Evolutionary conservation across 2,888 invertebrate genomes (phyloP), one percentile per base, ranked within the genome.

Genomic region (Athalia rosae): DNA sequence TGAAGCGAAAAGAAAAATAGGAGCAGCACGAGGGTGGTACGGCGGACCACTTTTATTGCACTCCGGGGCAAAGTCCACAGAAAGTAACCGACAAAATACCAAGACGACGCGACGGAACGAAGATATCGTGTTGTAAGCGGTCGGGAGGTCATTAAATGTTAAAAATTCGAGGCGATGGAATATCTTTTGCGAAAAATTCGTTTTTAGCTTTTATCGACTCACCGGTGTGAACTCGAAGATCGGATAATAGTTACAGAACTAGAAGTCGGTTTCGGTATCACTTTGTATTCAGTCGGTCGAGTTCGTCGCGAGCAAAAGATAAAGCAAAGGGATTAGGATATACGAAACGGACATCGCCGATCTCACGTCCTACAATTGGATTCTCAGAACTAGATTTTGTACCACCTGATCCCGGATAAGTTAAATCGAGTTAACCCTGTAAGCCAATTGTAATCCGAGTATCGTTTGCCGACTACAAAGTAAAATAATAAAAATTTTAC

Each of bases 321-420:
- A 45, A 43, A 15, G 53, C 9, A 48, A 58, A 56, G 11, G 71
- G 71, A 71, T 71, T 71, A 71, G 45, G 71, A 71, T 8, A 67
- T 28, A 43, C 13, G 58, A 43, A 71, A 50, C 58, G 71, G 71
- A 71, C 71, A 71, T 43, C 58, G 56, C 9, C 43, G 43, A 58
- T 43, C 58, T 45, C 56, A n/a, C 58, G 13, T 56, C 13, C n/a
- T 5, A 45, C 28, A 58, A 56, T 58, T n/a, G 45, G 58, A 56
- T 11, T 71, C 43, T 56, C 50, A 50, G n/a, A 67, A 41, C 28
- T 28, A 28, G 28, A 67, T 53, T 67, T 50, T 50, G 53, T 67
- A 48, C 9, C 11, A 50, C 50, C 28, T 11, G 67, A 50, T 67
- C 67, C 53, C 11, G 50, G 28, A 53, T n/a, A 53, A 53, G 6